Conservation (phyloP, 1,140 invertebrate species). For the Drosophila sp. region DNA sequence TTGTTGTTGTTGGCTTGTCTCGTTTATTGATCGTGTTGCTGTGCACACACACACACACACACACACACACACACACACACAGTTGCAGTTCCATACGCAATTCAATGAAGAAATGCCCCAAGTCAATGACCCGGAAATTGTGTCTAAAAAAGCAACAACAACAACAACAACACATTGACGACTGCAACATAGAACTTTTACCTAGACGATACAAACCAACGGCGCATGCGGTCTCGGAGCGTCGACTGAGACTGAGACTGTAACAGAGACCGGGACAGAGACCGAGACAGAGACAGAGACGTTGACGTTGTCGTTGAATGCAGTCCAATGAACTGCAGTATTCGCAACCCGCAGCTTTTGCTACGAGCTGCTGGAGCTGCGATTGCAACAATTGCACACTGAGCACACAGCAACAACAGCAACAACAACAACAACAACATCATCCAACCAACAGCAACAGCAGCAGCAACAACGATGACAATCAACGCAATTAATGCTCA, state of each 20-base stretch:
- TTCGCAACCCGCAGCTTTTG: slow-evolving; percentile 72
- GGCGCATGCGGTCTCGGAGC: slow-evolving; percentile 58
- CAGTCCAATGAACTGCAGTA: slow-evolving; percentile 73
- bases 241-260: slow-evolving; percentile 28
- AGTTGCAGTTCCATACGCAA: slow-evolving; percentile 76
- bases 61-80: slow-evolving; percentile 37
- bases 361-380: slow-evolving; percentile 48
- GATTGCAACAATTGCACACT: slow-evolving; percentile 63
- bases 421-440: slow-evolving; percentile 40
- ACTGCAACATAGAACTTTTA: slow-evolving; percentile 73
- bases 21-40: slow-evolving; percentile 80
- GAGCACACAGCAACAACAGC: slow-evolving; percentile 42
- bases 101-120: slow-evolving; percentile 81
- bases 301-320: slow-evolving; percentile 6
- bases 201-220: slow-evolving; percentile 55
- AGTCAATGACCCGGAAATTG: slow-evolving; percentile 82
- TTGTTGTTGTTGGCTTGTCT: slow-evolving; percentile 70
- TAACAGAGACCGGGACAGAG: neutral
- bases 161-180: slow-evolving; percentile 52
- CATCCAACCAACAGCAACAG: slow-evolving; percentile 7
- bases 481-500: slow-evolving; percentile 81
- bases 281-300: slow-evolving; percentile 13
- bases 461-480: slow-evolving; percentile 70
- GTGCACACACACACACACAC: slow-evolving; percentile 55
- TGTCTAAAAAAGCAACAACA: slow-evolving; percentile 80